phyloP scores from a whole-genome alignment of 2,113 vertebrate species.

The Eira barbara region DNA sequence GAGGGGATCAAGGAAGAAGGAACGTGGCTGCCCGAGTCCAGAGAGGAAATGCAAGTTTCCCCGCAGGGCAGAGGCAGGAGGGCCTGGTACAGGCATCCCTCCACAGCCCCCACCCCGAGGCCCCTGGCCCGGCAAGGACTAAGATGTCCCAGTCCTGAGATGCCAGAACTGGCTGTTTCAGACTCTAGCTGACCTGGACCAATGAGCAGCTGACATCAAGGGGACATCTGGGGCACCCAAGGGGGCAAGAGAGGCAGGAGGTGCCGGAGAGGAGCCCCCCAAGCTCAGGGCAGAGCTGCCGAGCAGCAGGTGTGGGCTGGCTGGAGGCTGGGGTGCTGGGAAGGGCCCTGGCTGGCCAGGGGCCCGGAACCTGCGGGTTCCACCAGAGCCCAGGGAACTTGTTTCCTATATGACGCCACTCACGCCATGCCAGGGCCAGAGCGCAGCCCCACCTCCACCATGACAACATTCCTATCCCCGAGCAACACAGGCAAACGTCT shows the following conservation, averaged over 20 bases:
- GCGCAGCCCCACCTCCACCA: background rate
- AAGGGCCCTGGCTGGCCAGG: background rate
- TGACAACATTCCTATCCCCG: background rate
- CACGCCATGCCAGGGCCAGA: background rate
- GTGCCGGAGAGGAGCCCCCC: background rate
- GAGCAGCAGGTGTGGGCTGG: background rate
- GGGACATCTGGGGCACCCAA: background rate
- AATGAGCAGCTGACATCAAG: background rate
- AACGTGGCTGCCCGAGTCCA: background rate
- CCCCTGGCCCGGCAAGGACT: background rate
- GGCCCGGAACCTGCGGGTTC: background rate
- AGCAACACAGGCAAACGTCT: background rate
- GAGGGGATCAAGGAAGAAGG: background rate
- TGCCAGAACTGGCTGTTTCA: background rate
- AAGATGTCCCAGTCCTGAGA: background rate
- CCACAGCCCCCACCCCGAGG: background rate
- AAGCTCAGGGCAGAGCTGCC: background rate
- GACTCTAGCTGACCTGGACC: background rate
- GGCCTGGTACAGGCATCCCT: background rate
- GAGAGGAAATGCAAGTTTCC: background rate
- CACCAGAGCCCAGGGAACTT: background rate
- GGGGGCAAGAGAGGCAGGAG: background rate
- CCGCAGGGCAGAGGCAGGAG: background rate
- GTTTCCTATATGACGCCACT: background rate
- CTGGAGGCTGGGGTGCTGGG: too few species aligned